These are phyloP conservation scores for Centropyge bicolor DNA, from an alignment of 2,797 vertebrate species.

Conservation along the genomic window DNA sequence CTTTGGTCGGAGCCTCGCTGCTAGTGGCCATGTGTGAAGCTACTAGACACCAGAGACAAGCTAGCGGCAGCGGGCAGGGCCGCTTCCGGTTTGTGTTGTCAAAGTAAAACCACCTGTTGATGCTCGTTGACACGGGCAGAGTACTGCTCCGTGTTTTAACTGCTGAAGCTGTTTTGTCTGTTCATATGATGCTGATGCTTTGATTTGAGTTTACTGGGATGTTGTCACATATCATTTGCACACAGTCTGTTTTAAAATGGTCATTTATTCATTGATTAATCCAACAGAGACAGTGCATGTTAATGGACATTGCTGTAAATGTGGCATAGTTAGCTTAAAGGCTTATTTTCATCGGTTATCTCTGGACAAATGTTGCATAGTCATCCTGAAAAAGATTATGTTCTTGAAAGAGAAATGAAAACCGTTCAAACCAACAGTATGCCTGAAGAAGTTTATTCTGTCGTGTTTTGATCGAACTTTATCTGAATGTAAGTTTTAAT, in stretches of 20 bases:
- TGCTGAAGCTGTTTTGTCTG: too few relatives aligned
- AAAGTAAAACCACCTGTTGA: conserved; percentile 76
- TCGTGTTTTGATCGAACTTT: not conserved
- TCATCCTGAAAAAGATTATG: too few relatives aligned
- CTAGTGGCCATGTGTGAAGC: conserved; percentile 82
- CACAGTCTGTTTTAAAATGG: not conserved
- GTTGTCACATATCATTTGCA: not conserved
- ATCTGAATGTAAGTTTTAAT: conserved; percentile 39
- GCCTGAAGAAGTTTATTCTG: not conserved
- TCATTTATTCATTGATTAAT: too few relatives aligned
- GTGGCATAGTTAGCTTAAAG: not conserved
- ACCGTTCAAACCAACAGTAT: too few relatives aligned
- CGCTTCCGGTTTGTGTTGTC: conserved; percentile 16
- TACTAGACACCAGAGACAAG: conserved; percentile 49
- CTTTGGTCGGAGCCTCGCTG: conserved; percentile 84
- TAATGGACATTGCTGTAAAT: too few relatives aligned
- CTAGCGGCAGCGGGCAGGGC: not conserved
- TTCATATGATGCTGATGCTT: too few relatives aligned
- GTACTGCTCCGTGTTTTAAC: too few relatives aligned
- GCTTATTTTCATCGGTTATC: too few relatives aligned
- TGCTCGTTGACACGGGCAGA: not conserved
- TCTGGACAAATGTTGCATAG: too few relatives aligned
- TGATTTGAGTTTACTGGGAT: too few relatives aligned
- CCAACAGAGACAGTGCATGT: too few relatives aligned
- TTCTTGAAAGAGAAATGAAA: too few relatives aligned